These are phyloP conservation scores for Harpegnathos saltator DNA, from an alignment of 1,140 invertebrate genomes.

Conservation along the genomic window DNA sequence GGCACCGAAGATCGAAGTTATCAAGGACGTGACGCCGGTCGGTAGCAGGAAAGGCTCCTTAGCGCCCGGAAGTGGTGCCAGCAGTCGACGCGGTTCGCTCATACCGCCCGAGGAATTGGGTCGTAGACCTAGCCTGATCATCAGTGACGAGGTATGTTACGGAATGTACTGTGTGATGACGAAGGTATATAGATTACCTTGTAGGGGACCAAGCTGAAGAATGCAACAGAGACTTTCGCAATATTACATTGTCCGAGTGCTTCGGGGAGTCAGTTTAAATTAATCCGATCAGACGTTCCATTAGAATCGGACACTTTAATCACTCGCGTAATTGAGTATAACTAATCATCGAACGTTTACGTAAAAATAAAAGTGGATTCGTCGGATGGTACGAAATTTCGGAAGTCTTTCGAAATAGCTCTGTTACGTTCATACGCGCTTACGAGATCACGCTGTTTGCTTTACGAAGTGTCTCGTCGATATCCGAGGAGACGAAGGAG, in stretches of 20 bases:
- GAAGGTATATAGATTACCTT: constrained; percentile 61
- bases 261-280: not conserved
- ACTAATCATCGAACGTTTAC: too few relatives aligned
- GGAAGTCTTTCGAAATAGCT: not conserved
- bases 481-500: not conserved
- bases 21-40: constrained; percentile 91
- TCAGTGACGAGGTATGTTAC: constrained; percentile 95
- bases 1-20: constrained; percentile 94
- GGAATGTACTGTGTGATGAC: constrained; percentile 16
- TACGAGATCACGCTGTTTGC: constrained; percentile 14
- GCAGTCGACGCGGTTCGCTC: constrained; percentile 92
- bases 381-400: not conserved
- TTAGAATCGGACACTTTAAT: too few relatives aligned
- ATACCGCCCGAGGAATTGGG: constrained; percentile 94
- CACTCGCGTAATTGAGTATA: too few relatives aligned
- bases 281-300: too few relatives aligned
- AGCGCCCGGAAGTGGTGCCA: constrained; percentile 89
- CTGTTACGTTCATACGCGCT: constrained; percentile 35
- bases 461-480: not conserved
- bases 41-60: constrained; percentile 91
- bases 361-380: too few relatives aligned
- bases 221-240: constrained; percentile 15
- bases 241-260: not conserved
- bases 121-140: constrained; percentile 94
- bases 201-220: constrained; percentile 6